Percentiles rank a stretch among this genome's conserved stretches.
Evolutionary conservation across 2,113 vertebrate genomes (phyloP).

Genomic region (Mobula hypostoma): DNA sequence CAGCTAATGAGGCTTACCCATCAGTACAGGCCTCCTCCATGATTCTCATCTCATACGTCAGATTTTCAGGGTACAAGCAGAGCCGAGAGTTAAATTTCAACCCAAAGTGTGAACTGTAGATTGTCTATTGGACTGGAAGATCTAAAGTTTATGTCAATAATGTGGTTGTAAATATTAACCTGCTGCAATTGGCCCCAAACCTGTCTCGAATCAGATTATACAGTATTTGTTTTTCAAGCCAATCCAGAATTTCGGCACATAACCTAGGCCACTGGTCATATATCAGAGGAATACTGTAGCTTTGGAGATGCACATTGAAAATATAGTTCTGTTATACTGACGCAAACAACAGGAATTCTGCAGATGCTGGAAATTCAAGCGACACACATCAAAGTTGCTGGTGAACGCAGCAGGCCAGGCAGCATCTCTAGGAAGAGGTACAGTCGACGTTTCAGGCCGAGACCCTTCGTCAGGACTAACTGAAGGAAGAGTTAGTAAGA

Average conservation of each 20-base stretch:
- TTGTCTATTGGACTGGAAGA: background rate
- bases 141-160: background rate
- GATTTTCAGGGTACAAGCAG: background rate
- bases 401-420: too few relatives aligned
- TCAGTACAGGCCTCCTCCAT: background rate
- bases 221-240: background rate
- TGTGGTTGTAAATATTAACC: background rate
- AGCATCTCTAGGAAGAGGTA: too few relatives aligned
- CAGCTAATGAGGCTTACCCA: background rate
- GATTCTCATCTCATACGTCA: background rate
- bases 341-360: too few relatives aligned
- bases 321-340: too few relatives aligned
- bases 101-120: background rate
- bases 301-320: background rate
- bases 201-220: background rate
- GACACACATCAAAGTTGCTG: too few relatives aligned
- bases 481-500: too few relatives aligned
- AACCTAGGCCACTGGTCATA: background rate
- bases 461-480: too few relatives aligned
- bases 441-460: too few relatives aligned
- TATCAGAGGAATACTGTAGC: background rate
- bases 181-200: background rate
- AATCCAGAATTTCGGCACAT: background rate
- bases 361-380: too few relatives aligned
- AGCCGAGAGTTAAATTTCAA: background rate